These are phyloP conservation scores for Benthosema pterotum DNA, from an alignment of 2,797 vertebrate species.

Conservation along the genomic window DNA sequence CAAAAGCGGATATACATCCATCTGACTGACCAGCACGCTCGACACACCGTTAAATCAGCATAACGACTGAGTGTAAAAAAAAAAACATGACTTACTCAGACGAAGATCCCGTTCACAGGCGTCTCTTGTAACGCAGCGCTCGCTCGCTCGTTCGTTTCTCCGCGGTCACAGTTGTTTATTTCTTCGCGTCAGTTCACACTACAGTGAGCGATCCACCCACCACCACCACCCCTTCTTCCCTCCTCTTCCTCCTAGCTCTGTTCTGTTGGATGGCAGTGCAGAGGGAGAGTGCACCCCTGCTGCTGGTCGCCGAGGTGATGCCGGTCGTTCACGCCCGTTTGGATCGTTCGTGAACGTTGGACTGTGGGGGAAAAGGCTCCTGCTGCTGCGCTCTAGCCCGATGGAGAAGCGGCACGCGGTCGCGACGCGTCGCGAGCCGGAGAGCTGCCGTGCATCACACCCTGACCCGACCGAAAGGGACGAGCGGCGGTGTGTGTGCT, in stretches of 20 bases:
- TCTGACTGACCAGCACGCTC: too few relatives aligned
- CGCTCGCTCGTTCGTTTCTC: too few relatives aligned
- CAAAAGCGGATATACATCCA: too few relatives aligned
- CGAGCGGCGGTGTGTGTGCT: conserved; percentile 25
- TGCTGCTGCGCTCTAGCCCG: conserved; percentile 44
- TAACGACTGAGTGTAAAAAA: conserved; percentile 31
- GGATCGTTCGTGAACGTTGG: too few relatives aligned
- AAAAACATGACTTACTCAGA: conserved; percentile 69
- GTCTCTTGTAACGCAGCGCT: conserved; percentile 51
- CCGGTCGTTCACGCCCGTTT: conserved; percentile 15
- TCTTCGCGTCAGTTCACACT: conserved; percentile 51
- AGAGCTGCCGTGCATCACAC: conserved; percentile 12
- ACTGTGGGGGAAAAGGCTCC: conserved; percentile 46
- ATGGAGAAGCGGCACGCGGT: conserved; percentile 19
- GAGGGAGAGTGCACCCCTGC: conserved; percentile 50
- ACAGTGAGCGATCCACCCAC: conserved; percentile 38
- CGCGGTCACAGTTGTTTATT: conserved; percentile 50
- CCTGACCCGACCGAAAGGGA: conserved; percentile 28
- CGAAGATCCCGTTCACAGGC: conserved; percentile 55
- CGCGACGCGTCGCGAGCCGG: conserved; percentile 4
- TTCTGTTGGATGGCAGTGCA: conserved; percentile 35
- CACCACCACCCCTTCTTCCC: conserved; percentile 36
- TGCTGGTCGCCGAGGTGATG: conserved; percentile 58
- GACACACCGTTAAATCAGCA: not conserved
- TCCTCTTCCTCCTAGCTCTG: conserved; percentile 25